Conservation (phyloP, 2,888 invertebrate genomes). For the Zootermopsis nevadensis region DNA sequence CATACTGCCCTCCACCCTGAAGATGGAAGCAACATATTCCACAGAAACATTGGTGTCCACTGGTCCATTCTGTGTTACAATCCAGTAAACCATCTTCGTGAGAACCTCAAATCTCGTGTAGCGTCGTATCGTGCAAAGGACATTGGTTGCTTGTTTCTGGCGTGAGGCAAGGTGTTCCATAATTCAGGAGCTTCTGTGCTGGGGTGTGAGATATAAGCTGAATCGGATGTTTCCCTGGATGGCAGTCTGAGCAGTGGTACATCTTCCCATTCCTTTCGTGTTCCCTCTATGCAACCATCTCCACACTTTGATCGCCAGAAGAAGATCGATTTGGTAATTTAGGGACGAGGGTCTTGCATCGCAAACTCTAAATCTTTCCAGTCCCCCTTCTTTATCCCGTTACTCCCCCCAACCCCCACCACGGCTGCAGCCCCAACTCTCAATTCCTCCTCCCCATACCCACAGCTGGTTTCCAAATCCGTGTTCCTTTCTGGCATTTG, state of each 20-base stretch:
- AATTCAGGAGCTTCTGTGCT: slow-evolving; percentile 19
- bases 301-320: slow-evolving; percentile 46
- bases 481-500: not conserved
- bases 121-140: not conserved
- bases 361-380: slow-evolving; percentile 41
- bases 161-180: slow-evolving; percentile 33
- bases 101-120: too few relatives aligned
- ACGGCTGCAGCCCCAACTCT: not conserved
- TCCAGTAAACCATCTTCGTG: too few relatives aligned
- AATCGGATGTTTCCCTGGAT: slow-evolving; percentile 22
- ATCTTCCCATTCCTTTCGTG: not conserved
- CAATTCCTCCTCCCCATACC: not conserved
- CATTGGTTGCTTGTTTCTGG: not conserved
- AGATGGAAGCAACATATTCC: too few relatives aligned
- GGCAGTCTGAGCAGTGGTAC: not conserved
- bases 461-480: not conserved
- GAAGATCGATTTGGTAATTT: slow-evolving; percentile 50
- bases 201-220: not conserved
- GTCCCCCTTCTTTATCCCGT: not conserved
- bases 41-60: too few relatives aligned
- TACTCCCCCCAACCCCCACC: not conserved
- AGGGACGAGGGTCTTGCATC: slow-evolving; percentile 33
- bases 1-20: too few relatives aligned
- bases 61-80: too few relatives aligned
- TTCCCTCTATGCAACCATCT: slow-evolving; percentile 20